Base-by-base conservation (phyloP, 2,113 vertebrate genomes). In the Climacteris rufus region DNA sequence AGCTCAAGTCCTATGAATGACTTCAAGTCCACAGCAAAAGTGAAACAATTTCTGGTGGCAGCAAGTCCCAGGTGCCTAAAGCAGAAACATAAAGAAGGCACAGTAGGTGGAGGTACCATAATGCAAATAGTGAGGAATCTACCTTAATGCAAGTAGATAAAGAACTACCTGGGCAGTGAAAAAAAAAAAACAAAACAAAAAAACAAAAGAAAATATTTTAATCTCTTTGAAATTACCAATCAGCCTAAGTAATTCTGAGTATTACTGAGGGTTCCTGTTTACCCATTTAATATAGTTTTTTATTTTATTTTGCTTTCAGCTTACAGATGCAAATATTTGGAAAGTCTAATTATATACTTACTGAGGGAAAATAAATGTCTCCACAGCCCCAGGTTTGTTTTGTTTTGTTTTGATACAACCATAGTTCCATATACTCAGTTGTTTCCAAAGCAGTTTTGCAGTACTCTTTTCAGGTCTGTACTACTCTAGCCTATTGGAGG, bases 1-100 rank as follows among this genome's bases (percentile, higher is more conserved):
- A 80, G 21, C 6, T 6, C 12, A 42, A 71, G 27, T 71, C 15
- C 30, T 33, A 60, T 7, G 5, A 39, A 23, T 0, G 0, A 2
- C 27, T 81, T 81, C 24, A 56, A 40, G 11, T 56, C 89, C 50
- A 65, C 15, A 52, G 30, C 6, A 56, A 50, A 60, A 10, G 9
- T 27, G 22, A 22, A 70, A 42, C 8, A 40, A 19, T 70, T 91
- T 64, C 25, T 60, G 12, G n/a, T 54, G 52, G 28, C 27, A 59
- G 11, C 35, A 54, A 75, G n/a, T 75, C 35, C 33, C 61, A 90
- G 11, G 3, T 75, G 15, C 10, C 42, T 50, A 31, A 82, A 71
- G 19, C n/a, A 90, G 61, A 89, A 68, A 7, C 22, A 35, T 9
- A 10, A 28, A 61, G 83, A 83, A 30, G 17, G 3, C 10, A 47